Percentiles rank a stretch among this genome's conserved stretches.
phyloP scores from a whole-genome alignment of 35 echinoderm and acorn worm genomes.

The Heliocidaris erythrogramma region DNA sequence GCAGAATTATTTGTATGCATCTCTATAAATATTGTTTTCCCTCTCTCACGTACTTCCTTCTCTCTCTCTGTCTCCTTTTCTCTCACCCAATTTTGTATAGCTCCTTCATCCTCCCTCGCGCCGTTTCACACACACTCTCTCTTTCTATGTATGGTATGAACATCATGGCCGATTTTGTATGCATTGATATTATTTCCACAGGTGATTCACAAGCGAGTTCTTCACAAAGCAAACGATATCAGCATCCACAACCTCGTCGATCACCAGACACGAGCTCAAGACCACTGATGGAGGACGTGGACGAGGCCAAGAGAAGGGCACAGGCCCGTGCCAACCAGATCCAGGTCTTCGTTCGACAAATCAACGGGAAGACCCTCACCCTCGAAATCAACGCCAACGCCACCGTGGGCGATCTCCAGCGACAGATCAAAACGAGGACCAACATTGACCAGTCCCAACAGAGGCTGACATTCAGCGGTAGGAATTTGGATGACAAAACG shows the following conservation, averaged over 20 bases:
- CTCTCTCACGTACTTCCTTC: too few relatives aligned
- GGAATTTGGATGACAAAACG: neutral
- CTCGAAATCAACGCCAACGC: neutral
- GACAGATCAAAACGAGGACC: neutral
- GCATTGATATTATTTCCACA: neutral
- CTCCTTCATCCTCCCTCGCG: too few relatives aligned
- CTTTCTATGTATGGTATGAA: neutral
- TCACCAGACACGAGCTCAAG: neutral
- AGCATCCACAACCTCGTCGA: neutral
- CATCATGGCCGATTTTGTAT: neutral
- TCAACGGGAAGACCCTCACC: neutral
- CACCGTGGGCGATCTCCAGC: neutral
- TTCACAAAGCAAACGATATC: neutral
- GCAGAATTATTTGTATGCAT: too few relatives aligned
- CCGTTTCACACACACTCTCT: too few relatives aligned
- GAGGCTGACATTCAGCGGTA: neutral
- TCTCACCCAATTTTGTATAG: neutral
- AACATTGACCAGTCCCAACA: neutral
- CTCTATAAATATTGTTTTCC: too few relatives aligned
- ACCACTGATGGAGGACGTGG: constrained; percentile 18
- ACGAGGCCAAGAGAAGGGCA: neutral
- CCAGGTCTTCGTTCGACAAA: neutral
- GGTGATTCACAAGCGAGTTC: neutral
- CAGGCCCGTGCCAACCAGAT: neutral
- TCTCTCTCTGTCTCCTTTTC: too few relatives aligned